Conservation (phyloP, 2,113 vertebrate genomes). For the Thymallus thymallus region DNA sequence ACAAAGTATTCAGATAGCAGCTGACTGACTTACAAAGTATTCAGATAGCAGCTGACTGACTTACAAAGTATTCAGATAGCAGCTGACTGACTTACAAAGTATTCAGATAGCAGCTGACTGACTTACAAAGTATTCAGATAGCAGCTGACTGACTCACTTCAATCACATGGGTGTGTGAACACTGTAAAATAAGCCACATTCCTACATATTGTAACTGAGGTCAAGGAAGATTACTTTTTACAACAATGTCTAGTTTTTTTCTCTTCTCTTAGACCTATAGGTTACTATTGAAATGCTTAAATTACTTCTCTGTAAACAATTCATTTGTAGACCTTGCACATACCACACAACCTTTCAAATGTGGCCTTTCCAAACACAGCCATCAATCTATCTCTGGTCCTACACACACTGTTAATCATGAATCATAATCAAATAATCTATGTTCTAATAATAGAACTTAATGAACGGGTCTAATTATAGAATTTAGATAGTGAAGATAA, state of each 20-base stretch:
- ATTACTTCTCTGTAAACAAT: too few species aligned
- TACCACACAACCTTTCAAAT: neutral
- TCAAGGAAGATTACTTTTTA: neutral
- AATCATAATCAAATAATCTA: neutral
- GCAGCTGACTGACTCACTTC: too few species aligned
- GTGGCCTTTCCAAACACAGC: neutral
- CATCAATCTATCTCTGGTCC: neutral
- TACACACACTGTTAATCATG: neutral
- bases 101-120: too few species aligned
- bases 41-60: too few species aligned
- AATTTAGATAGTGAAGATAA: conserved; percentile 1
- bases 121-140: too few species aligned
- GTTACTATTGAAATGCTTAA: too few species aligned
- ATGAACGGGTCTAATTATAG: conserved; percentile 1
- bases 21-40: conserved; percentile 11
- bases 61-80: too few species aligned
- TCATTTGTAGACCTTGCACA: conserved; percentile 5
- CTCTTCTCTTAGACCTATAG: too few species aligned
- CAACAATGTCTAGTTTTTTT: too few species aligned
- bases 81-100: conserved; percentile 13
- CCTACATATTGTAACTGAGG: neutral
- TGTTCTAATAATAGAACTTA: conserved; percentile 17
- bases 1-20: too few species aligned
- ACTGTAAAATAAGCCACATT: neutral
- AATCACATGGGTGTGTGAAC: too few species aligned